These are phyloP conservation scores for Polyodon spathula DNA, from an alignment of 2,113 vertebrate genomes.

Conservation along the genomic window DNA sequence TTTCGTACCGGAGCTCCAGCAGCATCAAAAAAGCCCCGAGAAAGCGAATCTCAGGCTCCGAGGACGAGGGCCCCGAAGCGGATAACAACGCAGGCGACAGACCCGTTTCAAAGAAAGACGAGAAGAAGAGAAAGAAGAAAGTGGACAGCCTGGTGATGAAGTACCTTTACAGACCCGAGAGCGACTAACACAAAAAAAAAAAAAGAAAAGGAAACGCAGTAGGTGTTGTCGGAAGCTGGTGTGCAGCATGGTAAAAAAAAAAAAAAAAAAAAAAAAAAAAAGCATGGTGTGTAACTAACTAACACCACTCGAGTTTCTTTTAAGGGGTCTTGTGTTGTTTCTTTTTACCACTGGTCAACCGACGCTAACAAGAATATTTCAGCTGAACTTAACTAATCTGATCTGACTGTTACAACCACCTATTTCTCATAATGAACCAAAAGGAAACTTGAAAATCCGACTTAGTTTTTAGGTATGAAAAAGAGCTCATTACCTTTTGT, in stretches of 20 bases:
- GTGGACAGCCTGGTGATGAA: slow-evolving; percentile 96
- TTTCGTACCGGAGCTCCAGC: slow-evolving; percentile 76
- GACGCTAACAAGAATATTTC: too few species aligned
- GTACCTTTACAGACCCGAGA: slow-evolving; percentile 87
- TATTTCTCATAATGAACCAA: too few species aligned
- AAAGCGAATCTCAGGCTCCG: slow-evolving; percentile 22
- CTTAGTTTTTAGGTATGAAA: too few species aligned
- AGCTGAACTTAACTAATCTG: too few species aligned
- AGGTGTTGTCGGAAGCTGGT: slow-evolving; percentile 53
- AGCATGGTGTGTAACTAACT: slow-evolving; percentile 59
- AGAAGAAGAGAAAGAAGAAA: slow-evolving; percentile 82
- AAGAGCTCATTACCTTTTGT: too few species aligned
- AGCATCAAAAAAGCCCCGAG: slow-evolving; percentile 77
- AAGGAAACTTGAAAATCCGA: too few species aligned
- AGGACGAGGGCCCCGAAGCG: slow-evolving; percentile 31
- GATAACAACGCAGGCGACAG: slow-evolving; percentile 18
- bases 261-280: too few species aligned
- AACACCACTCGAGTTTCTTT: background rate
- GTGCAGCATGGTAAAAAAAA: slow-evolving; percentile 42
- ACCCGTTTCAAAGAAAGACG: slow-evolving; percentile 58
- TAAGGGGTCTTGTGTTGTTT: too few species aligned
- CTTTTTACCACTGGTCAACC: too few species aligned
- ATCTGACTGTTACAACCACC: too few species aligned
- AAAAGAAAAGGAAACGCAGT: too few species aligned
- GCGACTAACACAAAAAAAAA: slow-evolving; percentile 81